Base-by-base conservation (phyloP, 2,113 vertebrate species). In the Antigone vipio region DNA sequence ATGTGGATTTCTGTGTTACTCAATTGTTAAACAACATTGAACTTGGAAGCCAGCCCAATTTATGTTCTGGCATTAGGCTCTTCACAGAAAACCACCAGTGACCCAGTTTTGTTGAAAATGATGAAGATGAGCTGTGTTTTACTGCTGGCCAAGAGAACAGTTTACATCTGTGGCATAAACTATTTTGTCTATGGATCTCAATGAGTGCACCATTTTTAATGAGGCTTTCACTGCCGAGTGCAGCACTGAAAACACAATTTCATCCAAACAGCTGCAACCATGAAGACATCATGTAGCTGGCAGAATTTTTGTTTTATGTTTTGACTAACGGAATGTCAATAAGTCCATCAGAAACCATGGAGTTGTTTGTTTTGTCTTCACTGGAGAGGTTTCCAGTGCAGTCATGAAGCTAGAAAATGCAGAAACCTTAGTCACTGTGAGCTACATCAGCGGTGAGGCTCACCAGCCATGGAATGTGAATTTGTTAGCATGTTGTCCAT, bases 241-340 rank as follows among this genome's bases (percentile, higher is more conserved):
- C 81, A 58, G 79, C 88, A 22, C 83, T 92, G 93, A 94, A 80
- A 94, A 67, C 73, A 49, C 62, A 44, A 20, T 73, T 68, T 83
- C 67, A 93, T 82, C 91, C 85, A 69, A 95, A 94, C 89, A 96
- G 95, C 95, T 97, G 92, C 97, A 94, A 14, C 60, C 90, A 87
- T 50, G 86, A 93, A 94, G 92, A 84, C 84, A 59, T 91, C 66
- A 29, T 40, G 35, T 75, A 92, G 81, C 72, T 96, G 95, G 91
- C 93, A 94, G 89, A 84, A 55, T 45, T 93, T 96, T 92, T 95
- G 29, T 52, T 89, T 52, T 26, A 40, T 95, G 79, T 92, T 97
- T 95, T 95, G 87, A 69, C 91, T 60, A 79, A 93, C 47, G 77
- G 91, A 94, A 89, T 84, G 85, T 92, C 95, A 95, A 26, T 81